Evolutionary conservation across 1,140 invertebrate genomes (phyloP), one percentile per base, ranked within the genome.

Genomic region (Protaetia brevitarsis): DNA sequence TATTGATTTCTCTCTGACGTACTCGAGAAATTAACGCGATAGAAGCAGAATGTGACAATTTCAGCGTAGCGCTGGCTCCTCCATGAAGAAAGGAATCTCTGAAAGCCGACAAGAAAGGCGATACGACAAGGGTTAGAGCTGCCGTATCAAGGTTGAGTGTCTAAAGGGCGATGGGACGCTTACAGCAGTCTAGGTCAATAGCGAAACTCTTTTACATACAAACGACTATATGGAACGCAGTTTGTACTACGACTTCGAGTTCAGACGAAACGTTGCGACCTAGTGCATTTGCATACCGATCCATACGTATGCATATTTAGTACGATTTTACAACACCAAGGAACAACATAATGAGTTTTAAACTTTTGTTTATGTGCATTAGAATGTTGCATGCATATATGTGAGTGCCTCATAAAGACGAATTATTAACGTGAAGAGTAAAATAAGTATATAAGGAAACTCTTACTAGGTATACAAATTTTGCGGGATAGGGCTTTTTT

Each of bases 111-210:
- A 51, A 51, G 16, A 19, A 41, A 51, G 26, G 41, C 16, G 41
- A 1, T 51, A 51, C 13, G 13, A 19, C 8, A 19, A 11, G 16
- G 41, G 41, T 23, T 51, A 51, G 16, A 51, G 41, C 41, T 51
- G n/a, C n/a, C n/a, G 21, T 51, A 51, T 51, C 41, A 23, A 51
- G 41, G 41, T 51, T 51, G 41, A 51, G 41, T 23, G 41, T 51
- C 13, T 51, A 51, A 51, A 51, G 41, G 41, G 19, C 41, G 26
- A n/a, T n/a, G n/a, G n/a, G n/a, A 26, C 41, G 41, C 41, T 51
- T 51, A 19, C 41, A 51, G 19, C 21, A 51, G 41, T 51, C 41
- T 51, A 26, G 41, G 41, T 51, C 21, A 51, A 51, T 51, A 51
- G 26, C 16, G 41, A 26, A 51, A 51, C 41, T 19, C 7, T 23